Conservation (phyloP, 2,888 invertebrate genomes). For the Strigamia crassipes region DNA sequence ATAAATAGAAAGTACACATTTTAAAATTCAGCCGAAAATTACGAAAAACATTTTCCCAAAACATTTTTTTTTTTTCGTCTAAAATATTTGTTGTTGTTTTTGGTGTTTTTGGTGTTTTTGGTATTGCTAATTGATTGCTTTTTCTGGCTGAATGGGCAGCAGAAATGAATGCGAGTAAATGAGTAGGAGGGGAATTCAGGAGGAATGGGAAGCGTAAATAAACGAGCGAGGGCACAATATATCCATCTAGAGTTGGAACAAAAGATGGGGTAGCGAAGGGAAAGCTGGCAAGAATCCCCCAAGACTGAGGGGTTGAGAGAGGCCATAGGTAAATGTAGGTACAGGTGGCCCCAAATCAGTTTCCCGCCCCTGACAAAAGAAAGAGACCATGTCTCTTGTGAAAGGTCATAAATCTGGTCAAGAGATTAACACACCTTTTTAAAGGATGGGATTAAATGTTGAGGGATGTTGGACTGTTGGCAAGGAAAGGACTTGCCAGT, state of each 20-base stretch:
- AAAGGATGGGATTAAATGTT: slow-evolving; percentile 32
- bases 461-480: slow-evolving; percentile 17
- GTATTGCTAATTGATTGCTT: not conserved
- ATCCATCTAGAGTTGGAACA: not conserved
- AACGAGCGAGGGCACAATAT: slow-evolving; percentile 14
- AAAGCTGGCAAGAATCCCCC: not conserved
- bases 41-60: no score
- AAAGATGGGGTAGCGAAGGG: not conserved
- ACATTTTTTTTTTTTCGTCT: no score
- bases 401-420: slow-evolving; percentile 35
- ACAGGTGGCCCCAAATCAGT: slow-evolving; percentile 40
- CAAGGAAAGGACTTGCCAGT: not conserved
- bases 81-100: no score
- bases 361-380: slow-evolving; percentile 39
- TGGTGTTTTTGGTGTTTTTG: not conserved
- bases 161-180: slow-evolving; percentile 2
- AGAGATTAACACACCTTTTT: slow-evolving; percentile 38
- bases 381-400: slow-evolving; percentile 38
- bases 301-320: not conserved
- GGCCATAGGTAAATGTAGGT: slow-evolving; percentile 31
- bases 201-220: slow-evolving; percentile 21
- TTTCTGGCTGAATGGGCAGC: not conserved
- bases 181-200: slow-evolving; percentile 25
- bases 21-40: not conserved
- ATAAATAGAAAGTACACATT: not conserved